phyloP scores from a whole-genome alignment of 2,113 vertebrate species.

The Gadus macrocephalus region DNA sequence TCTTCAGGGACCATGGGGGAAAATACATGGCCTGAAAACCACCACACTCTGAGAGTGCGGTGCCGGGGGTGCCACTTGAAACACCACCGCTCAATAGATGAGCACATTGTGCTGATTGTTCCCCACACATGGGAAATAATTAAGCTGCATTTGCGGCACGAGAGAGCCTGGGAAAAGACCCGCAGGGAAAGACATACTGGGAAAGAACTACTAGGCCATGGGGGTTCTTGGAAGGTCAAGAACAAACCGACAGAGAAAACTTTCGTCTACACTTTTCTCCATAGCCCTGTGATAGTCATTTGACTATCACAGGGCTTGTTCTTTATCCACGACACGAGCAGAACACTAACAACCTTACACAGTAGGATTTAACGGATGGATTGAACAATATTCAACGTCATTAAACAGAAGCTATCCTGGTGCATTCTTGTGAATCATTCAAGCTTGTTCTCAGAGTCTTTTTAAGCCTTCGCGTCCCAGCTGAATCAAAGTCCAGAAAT shows the following conservation, averaged over 20 bases:
- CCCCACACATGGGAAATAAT: conserved; percentile 42
- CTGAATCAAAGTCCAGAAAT: conserved; percentile 30
- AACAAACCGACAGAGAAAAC: too few species aligned
- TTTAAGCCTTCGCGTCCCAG: conserved; percentile 37
- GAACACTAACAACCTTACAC: too few species aligned
- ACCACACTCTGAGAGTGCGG: conserved; percentile 13
- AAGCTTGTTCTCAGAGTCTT: conserved; percentile 46
- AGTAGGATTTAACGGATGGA: too few species aligned
- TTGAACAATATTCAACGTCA: conserved; percentile 22
- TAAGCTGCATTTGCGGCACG: conserved; percentile 36
- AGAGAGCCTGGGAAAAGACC: conserved; percentile 30
- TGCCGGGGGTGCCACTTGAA: conserved; percentile 34
- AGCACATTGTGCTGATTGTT: conserved; percentile 36
- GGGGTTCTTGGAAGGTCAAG: too few species aligned
- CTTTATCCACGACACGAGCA: too few species aligned
- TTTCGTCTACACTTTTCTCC: too few species aligned
- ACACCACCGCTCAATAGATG: conserved; percentile 40
- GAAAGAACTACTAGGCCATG: too few species aligned
- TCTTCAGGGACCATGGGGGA: conserved; percentile 49
- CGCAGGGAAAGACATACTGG: too few species aligned
- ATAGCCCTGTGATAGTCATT: too few species aligned
- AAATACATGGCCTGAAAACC: conserved; percentile 51
- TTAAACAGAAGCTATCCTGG: conserved; percentile 19
- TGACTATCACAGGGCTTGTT: too few species aligned
- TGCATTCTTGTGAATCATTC: conserved; percentile 55